phyloP scores from a whole-genome alignment of 2,797 vertebrate genomes.

The Parauchenoglanis punctatus region DNA sequence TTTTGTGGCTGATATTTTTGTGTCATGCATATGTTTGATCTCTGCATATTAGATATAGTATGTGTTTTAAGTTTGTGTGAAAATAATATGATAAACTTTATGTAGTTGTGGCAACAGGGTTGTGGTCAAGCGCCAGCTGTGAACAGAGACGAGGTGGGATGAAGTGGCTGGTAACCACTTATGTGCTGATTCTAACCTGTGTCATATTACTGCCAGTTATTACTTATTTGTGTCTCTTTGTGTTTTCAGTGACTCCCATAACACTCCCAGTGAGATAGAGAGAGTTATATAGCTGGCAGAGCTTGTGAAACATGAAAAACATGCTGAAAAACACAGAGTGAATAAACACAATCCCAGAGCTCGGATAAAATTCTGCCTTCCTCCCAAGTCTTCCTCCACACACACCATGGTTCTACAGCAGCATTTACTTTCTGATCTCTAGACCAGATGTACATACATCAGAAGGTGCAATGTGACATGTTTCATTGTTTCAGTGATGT shows the following conservation, averaged over 20 bases:
- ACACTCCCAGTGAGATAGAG: no score
- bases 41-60: not conserved
- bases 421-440: not conserved
- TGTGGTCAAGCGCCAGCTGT: no score
- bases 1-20: not conserved
- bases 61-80: not conserved
- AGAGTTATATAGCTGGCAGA: no score
- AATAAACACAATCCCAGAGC: not conserved
- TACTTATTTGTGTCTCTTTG: no score
- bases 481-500: not conserved
- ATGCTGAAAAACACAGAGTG: not conserved
- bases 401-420: not conserved
- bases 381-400: not conserved
- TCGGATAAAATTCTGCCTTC: not conserved
- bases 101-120: not conserved
- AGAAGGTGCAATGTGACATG: not conserved
- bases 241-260: no score
- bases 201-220: no score
- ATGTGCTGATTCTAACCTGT: no score
- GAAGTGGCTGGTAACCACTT: no score
- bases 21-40: not conserved
- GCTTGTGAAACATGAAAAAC: no score
- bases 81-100: not conserved
- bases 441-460: not conserved
- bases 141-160: no score